Conservation (phyloP, 2,113 vertebrate genomes). For the Channa argus region DNA sequence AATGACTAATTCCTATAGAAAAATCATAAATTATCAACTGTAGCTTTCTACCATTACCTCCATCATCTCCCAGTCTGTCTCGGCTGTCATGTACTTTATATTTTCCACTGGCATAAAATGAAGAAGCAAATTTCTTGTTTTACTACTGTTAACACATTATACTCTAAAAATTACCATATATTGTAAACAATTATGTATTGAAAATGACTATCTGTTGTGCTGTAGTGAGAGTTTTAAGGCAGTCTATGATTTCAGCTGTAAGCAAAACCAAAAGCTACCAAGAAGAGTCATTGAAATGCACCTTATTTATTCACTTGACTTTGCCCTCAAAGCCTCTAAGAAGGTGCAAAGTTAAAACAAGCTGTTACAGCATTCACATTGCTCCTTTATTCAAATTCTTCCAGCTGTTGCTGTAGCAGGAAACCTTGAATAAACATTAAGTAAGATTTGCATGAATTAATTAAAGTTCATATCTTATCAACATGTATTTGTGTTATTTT, state of each 20-base stretch:
- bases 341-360: neutral
- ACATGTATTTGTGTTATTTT: neutral
- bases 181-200: no score
- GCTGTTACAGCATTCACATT: neutral
- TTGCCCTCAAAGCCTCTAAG: neutral
- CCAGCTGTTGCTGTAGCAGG: constrained; percentile 1
- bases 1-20: no score
- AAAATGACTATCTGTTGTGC: neutral
- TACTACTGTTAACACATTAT: no score
- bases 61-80: no score
- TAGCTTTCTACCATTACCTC: no score
- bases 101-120: no score
- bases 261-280: neutral
- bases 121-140: no score
- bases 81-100: no score
- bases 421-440: neutral
- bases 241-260: neutral
- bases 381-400: constrained; percentile 2
- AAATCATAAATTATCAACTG: no score
- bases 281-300: neutral
- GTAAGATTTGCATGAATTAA: neutral
- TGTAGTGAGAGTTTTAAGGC: neutral
- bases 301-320: neutral
- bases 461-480: neutral
- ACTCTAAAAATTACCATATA: no score